Evolutionary conservation across 2,797 vertebrate genomes (phyloP), one percentile per base, ranked within the genome.

Genomic region (Rhinichthys osculus): DNA sequence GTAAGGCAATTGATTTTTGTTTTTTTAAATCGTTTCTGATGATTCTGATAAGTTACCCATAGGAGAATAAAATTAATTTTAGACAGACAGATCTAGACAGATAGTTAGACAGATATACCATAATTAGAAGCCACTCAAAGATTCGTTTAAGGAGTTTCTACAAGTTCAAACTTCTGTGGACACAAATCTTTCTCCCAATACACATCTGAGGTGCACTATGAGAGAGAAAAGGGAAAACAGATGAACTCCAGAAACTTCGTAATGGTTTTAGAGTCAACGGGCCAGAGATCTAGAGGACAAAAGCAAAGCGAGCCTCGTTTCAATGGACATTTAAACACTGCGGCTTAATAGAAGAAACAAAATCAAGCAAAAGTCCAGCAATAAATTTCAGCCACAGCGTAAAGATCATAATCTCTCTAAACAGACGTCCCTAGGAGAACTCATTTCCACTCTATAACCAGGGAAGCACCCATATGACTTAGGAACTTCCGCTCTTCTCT

Each of bases 381-480:
- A 77, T 78, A 70, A 35, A 78, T 67, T 54, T 69, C 30, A 67
- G 44, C 33, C 62, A n/a, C 47, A 42, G 74, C n/a, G n/a, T 77
- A 62, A 59, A 78, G 66, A 47, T 47, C 1, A 3, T 73, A 80
- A 72, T 72, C 84, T 79, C 67, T 23, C 30, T 44, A 54, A 84
- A 78, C 73, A 44, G 62, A 57, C 35, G 11, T 40, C 73, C 73
- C 35, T 23, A 52, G 47, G 62, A 71, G n/a, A 78, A 85, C 50
- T 78, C 83, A 27, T 78, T 71, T 85, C 27, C 76, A 79, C 38
- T 79, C 23, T 57, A 59, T 79, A 72, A 23, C 76, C 27, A 19
- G n/a, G n/a, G n/a, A n/a, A 44, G 19, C 83, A 71, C 83, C 52
- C 76, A 85, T 71, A 85, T 71, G 83, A 85, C 66, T 79, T 70